Base-by-base conservation (phyloP, 1,140 invertebrate species). In the Anastatus disparis region DNA sequence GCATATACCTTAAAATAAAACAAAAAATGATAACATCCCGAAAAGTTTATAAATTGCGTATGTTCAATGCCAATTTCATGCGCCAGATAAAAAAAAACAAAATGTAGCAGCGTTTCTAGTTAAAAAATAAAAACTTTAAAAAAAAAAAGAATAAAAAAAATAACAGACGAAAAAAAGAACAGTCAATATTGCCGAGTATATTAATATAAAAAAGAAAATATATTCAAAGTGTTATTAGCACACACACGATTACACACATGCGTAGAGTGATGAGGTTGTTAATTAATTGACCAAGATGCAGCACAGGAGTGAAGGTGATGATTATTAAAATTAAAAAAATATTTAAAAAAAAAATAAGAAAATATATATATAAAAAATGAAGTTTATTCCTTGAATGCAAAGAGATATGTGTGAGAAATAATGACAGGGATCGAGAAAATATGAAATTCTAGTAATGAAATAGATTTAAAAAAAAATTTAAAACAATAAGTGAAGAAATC, bases 211-310 rank as follows among this genome's bases (percentile, higher is more conserved):
- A n/a, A n/a, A n/a, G n/a, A n/a, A n/a, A n/a, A 63, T 46, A 70
- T 63, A 70, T 63, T 63, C 58, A 69, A n/a, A 62, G 35, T 62
- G 20, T 55, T 70, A 46, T 3, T 55, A 66, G n/a, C 17, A 29
- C 40, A 46, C 40, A 61, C 20, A 62, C 15, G n/a, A 46, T 22
- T 8, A 27, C 20, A 46, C 42, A 59, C 24, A 35, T 35, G 48
- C 26, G 31, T 55, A 63, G 58, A 62, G 38, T 29, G 58, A 63
- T 35, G 35, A 70, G 40, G 55, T 70, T 70, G 58, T 62, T 70
- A 63, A 63, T 63, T 70, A n/a, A 44, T 64, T 70, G 58, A 63
- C 48, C 58, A 70, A 70, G 48, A n/a, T 62, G 22, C 48, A 52
- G 29, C 8, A 15, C 13, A 17, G 20, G 31, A 27, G 46, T 44